These are phyloP conservation scores for Camelus bactrianus DNA, from an alignment of 2,113 vertebrate genomes.

Conservation along the genomic window DNA sequence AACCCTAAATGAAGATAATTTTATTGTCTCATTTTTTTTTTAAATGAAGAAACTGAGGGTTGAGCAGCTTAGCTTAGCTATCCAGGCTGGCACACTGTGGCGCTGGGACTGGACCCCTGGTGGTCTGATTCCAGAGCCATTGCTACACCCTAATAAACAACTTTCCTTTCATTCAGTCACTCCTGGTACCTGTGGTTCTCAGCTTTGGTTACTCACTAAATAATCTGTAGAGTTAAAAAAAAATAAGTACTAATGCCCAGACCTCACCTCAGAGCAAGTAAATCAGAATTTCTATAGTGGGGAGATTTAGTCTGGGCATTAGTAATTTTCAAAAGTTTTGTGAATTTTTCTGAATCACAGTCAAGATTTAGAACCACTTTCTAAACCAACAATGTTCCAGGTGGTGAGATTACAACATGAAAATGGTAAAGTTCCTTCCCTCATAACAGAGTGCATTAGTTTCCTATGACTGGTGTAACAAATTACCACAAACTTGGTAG, in stretches of 20 bases:
- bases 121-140: background rate
- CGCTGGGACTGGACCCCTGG: background rate
- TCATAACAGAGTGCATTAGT: background rate
- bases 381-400: background rate
- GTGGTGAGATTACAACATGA: background rate
- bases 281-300: background rate
- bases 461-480: background rate
- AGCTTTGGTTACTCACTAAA: background rate
- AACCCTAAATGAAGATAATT: background rate
- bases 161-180: background rate
- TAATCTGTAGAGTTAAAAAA: background rate
- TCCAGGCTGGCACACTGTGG: background rate
- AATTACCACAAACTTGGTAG: background rate
- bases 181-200: background rate
- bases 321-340: background rate
- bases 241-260: background rate
- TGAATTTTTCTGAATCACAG: slow-evolving; percentile 14
- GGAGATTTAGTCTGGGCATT: background rate
- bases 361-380: background rate
- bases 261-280: background rate
- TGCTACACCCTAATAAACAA: no score
- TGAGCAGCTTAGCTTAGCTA: background rate
- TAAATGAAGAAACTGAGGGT: background rate
- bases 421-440: background rate
- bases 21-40: background rate